These are phyloP conservation scores for Sepioteuthis lessoniana DNA, from an alignment of 2,888 invertebrate genomes.

Conservation along the genomic window DNA sequence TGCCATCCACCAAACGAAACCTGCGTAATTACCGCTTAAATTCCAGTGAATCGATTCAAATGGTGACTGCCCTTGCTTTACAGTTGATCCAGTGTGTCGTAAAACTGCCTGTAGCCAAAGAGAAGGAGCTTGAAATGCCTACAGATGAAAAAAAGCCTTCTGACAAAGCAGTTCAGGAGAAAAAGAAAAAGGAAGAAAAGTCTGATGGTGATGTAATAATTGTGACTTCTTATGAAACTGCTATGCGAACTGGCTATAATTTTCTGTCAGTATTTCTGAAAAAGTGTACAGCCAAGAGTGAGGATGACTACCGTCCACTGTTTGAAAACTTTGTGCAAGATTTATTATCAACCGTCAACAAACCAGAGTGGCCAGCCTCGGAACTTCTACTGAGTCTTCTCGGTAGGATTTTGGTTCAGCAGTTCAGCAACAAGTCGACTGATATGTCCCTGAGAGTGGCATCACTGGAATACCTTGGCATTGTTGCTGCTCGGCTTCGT, in stretches of 20 bases:
- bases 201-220: conserved; percentile 90
- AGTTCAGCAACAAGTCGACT: conserved; percentile 92
- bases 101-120: conserved; percentile 79
- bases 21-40: conserved; percentile 86
- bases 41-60: conserved; percentile 95
- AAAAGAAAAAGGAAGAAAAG: not conserved
- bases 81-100: conserved; percentile 98
- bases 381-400: conserved; percentile 83
- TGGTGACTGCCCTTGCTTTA: conserved; percentile 96
- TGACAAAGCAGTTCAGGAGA: not conserved
- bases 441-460: conserved; percentile 97
- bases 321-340: conserved; percentile 99
- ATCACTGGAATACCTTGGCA: conserved; percentile 97
- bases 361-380: conserved; percentile 99
- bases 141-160: not conserved
- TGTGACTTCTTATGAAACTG: conserved; percentile 93
- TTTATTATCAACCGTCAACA: conserved; percentile 95
- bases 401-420: conserved; percentile 77
- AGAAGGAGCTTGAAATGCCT: conserved; percentile 49
- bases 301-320: conserved; percentile 90
- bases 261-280: conserved; percentile 96
- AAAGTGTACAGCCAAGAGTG: conserved; percentile 80
- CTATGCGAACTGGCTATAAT: conserved; percentile 93
- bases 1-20: conserved; percentile 96
- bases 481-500: conserved; percentile 93